Evolutionary conservation across 2,797 vertebrate genomes (phyloP).

Genomic region (Crocodylus rhombifer): DNA sequence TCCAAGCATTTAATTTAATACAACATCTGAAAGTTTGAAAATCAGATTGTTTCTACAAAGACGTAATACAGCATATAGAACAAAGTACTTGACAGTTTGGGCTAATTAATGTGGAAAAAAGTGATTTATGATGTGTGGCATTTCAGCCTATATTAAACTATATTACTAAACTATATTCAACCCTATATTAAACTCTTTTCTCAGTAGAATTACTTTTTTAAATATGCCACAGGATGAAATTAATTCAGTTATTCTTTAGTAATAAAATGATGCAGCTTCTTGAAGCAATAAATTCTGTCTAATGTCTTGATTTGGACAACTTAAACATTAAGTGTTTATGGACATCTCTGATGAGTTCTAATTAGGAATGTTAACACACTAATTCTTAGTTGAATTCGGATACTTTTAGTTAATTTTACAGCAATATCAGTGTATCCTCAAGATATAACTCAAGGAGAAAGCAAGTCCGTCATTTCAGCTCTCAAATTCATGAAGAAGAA

Average conservation of each 20-base stretch:
- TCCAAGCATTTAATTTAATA: constrained; percentile 85
- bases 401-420: not conserved
- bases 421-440: not conserved
- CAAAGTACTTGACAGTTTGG: constrained; percentile 41
- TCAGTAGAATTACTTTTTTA: not conserved
- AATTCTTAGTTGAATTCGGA: not conserved
- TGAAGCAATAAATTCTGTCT: not conserved
- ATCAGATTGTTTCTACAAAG: constrained; percentile 39
- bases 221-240: not conserved
- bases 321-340: constrained; percentile 41
- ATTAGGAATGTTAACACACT: not conserved
- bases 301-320: constrained; percentile 16
- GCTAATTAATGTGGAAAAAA: not conserved
- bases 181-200: not conserved
- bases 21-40: constrained; percentile 69
- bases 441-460: not conserved
- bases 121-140: not conserved
- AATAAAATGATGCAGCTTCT: constrained; percentile 15
- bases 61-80: constrained; percentile 35
- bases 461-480: not conserved
- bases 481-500: not conserved
- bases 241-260: not conserved
- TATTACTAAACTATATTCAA: not conserved
- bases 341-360: constrained; percentile 36
- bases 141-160: not conserved